Conservation (phyloP, 2,888 invertebrate genomes). For the Mimas tiliae region DNA sequence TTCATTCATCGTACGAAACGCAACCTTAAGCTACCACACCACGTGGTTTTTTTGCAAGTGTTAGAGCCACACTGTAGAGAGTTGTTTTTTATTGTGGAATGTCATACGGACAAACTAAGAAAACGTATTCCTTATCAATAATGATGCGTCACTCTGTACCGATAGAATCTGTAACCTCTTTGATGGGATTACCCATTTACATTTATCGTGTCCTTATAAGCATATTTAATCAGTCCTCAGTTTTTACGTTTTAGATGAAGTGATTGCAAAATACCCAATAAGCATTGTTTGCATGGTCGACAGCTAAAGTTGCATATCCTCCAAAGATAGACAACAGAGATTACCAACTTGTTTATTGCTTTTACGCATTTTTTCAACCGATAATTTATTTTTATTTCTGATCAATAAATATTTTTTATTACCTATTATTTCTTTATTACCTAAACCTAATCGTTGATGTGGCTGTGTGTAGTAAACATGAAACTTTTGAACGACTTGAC, state of each 20-base stretch:
- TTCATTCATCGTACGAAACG: too few species aligned
- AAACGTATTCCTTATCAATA: neutral
- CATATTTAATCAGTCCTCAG: too few species aligned
- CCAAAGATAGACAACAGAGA: too few species aligned
- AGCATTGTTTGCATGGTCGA: neutral
- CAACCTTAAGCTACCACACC: too few species aligned
- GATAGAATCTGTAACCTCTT: neutral
- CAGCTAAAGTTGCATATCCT: too few species aligned
- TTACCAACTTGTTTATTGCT: neutral
- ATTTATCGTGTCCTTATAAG: neutral
- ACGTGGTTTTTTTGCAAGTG: too few species aligned
- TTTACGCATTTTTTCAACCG: neutral
- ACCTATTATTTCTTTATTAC: too few species aligned
- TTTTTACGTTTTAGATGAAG: neutral
- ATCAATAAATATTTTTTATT: neutral
- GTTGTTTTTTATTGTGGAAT: neutral
- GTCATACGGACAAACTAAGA: neutral
- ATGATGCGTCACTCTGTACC: neutral
- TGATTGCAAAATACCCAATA: neutral
- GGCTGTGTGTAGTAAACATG: too few species aligned
- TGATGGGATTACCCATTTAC: constrained; percentile 2
- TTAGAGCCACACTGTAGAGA: too few species aligned
- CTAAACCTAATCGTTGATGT: neutral
- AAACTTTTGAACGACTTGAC: too few species aligned
- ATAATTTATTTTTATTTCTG: neutral